These are phyloP conservation scores for Agonopterix arenella DNA, from an alignment of 2,888 invertebrate species.

Conservation along the genomic window DNA sequence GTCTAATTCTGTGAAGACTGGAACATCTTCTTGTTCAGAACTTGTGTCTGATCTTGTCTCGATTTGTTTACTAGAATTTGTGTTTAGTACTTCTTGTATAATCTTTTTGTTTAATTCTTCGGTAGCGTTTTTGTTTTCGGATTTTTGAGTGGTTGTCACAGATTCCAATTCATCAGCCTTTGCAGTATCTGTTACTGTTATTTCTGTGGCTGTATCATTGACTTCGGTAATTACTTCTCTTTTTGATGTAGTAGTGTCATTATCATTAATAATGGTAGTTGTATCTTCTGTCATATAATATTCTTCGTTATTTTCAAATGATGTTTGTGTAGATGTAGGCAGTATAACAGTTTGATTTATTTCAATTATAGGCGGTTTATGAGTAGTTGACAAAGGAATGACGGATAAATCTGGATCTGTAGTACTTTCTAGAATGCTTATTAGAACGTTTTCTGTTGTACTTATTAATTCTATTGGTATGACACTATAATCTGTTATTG, in stretches of 20 bases:
- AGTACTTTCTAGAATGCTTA: slow-evolving; percentile 50
- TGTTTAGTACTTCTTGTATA: slow-evolving; percentile 16
- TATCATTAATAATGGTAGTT: slow-evolving; percentile 4
- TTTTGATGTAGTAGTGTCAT: slow-evolving; percentile 10
- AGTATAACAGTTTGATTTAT: slow-evolving; percentile 46
- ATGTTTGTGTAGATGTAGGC: slow-evolving; percentile 38
- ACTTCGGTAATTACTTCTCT: slow-evolving; percentile 14
- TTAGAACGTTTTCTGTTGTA: slow-evolving; percentile 49
- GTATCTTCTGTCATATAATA: slow-evolving; percentile 1
- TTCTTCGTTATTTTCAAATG: slow-evolving; percentile 17
- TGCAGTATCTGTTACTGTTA: slow-evolving; percentile 9
- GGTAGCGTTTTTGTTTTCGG: background rate
- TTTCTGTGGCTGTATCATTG: slow-evolving; percentile 16
- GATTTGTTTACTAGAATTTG: slow-evolving; percentile 17
- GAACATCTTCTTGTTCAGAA: slow-evolving; percentile 41
- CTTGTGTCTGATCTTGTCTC: slow-evolving; percentile 19
- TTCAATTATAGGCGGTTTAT: slow-evolving; percentile 31
- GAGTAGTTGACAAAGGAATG: slow-evolving; percentile 52
- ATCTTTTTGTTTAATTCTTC: slow-evolving; percentile 7
- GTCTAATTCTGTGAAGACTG: slow-evolving; percentile 56
- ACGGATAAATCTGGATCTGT: slow-evolving; percentile 56
- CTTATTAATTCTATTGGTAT: slow-evolving; percentile 62
- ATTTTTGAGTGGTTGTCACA: slow-evolving; percentile 8
- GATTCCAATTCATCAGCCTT: slow-evolving; percentile 1
- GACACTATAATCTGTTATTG: slow-evolving; percentile 47